These are phyloP conservation scores for Orthonevra nobilis DNA, from an alignment of 2,888 invertebrate species.

Conservation along the genomic window DNA sequence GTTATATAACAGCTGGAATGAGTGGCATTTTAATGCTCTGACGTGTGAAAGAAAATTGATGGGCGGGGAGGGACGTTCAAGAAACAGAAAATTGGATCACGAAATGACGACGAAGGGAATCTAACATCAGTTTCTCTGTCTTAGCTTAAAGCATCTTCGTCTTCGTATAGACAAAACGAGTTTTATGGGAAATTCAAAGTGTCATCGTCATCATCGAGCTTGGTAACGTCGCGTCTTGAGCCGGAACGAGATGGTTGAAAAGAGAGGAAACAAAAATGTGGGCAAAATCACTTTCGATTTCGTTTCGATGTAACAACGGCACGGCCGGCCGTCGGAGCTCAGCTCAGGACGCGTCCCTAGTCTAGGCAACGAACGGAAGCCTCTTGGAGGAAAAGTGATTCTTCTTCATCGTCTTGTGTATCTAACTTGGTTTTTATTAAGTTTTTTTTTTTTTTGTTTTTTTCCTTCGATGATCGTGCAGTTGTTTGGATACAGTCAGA, in stretches of 20 bases:
- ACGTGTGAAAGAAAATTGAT: constrained; percentile 26
- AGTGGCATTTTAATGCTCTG: constrained; percentile 68
- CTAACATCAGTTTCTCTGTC: constrained; percentile 17
- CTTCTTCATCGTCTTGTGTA: constrained; percentile 40
- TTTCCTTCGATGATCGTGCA: constrained; percentile 57
- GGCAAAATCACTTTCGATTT: constrained; percentile 64
- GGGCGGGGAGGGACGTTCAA: constrained; percentile 1
- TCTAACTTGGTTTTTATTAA: constrained; percentile 48
- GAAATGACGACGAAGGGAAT: constrained; percentile 48
- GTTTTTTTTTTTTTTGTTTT: no score
- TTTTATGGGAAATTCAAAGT: constrained; percentile 57
- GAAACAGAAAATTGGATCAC: constrained; percentile 55
- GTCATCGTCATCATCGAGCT: constrained; percentile 36
- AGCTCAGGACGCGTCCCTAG: no score
- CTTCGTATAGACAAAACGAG: constrained; percentile 10
- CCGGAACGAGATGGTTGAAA: constrained; percentile 42
- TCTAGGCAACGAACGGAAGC: no score
- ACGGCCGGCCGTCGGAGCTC: no score
- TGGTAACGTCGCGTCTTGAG: no score
- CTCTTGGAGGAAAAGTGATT: constrained; percentile 9
- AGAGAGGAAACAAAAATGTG: constrained; percentile 7
- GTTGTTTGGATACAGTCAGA: no score
- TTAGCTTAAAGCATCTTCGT: constrained; percentile 32
- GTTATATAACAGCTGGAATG: constrained; percentile 67
- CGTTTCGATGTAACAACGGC: constrained; percentile 27